phyloP scores from a whole-genome alignment of 1,140 invertebrate species.

The Portunus trituberculatus region DNA sequence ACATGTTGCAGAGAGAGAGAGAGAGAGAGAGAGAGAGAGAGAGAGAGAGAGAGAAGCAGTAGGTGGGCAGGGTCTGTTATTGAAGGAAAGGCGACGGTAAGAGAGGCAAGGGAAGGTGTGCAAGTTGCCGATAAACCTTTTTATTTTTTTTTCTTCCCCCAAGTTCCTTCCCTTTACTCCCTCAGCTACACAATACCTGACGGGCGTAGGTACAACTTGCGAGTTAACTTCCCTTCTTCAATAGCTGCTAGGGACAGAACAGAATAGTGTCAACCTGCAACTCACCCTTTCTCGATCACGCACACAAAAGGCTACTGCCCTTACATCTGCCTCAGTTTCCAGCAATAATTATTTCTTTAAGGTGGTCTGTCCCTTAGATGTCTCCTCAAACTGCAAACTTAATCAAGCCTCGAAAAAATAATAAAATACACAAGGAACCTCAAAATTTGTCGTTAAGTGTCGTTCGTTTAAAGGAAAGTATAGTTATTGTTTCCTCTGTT shows the following conservation, averaged over 20 bases:
- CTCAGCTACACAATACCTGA: neutral
- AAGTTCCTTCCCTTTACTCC: neutral
- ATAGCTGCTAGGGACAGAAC: neutral
- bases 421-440: neutral
- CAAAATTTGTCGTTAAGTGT: neutral
- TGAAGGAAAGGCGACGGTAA: neutral
- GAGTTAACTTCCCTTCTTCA: neutral
- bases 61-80: neutral
- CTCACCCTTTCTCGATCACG: neutral
- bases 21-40: too few species aligned
- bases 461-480: neutral
- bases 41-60: neutral
- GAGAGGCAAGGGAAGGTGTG: neutral
- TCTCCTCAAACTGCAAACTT: neutral
- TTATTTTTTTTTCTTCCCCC: neutral
- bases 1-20: neutral
- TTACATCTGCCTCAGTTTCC: slow-evolving; percentile 1
- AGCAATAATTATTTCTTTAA: neutral
- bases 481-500: too few species aligned
- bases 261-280: neutral
- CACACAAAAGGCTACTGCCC: neutral
- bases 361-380: neutral
- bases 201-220: neutral
- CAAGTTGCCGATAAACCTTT: neutral
- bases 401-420: neutral